Conservation (phyloP, 2,113 vertebrate genomes). For the Mohoua ochrocephala region DNA sequence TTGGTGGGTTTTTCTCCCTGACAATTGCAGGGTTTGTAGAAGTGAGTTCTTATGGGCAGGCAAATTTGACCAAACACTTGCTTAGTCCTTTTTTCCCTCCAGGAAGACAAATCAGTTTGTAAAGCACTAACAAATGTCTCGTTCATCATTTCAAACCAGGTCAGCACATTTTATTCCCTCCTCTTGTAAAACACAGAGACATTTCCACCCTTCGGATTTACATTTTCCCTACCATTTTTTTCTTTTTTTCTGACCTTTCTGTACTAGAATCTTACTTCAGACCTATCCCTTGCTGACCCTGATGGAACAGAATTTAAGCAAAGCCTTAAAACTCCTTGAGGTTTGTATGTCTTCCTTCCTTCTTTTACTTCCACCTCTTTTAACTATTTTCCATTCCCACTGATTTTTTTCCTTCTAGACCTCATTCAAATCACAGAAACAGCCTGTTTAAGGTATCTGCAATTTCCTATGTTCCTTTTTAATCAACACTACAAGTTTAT, state of each 20-base stretch:
- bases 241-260: neutral
- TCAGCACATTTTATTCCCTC: neutral
- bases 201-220: neutral
- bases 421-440: neutral
- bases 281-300: neutral
- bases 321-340: neutral
- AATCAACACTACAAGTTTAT: neutral
- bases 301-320: neutral
- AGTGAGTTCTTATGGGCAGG: neutral
- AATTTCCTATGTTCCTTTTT: neutral
- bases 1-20: neutral
- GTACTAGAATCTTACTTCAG: neutral
- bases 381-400: neutral
- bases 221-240: neutral
- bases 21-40: neutral
- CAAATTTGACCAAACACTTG: neutral
- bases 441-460: neutral
- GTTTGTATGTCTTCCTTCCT: neutral
- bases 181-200: neutral
- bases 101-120: neutral
- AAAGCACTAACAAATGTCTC: neutral
- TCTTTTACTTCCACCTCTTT: neutral
- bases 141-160: neutral
- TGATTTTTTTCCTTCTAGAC: neutral
- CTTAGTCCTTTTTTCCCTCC: neutral